Percentiles rank a stretch among this genome's conserved stretches.
phyloP scores from a whole-genome alignment of 2,888 invertebrate species.

The Ametastegia equiseti region DNA sequence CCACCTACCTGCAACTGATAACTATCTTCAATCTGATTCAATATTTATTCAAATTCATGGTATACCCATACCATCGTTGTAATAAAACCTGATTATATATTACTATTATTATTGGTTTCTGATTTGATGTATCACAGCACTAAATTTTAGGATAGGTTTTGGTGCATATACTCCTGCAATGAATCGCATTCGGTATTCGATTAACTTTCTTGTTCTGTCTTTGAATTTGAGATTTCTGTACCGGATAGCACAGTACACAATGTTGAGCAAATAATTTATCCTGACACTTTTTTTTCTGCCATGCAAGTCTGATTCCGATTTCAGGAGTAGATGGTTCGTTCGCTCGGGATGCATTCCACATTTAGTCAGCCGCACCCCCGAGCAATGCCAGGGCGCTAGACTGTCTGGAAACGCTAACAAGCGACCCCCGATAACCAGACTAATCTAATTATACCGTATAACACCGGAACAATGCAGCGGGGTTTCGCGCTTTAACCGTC shows the following conservation, averaged over 20 bases:
- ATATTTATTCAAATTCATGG: neutral
- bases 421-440: slow-evolving; percentile 45
- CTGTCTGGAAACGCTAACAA: slow-evolving; percentile 43
- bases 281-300: neutral
- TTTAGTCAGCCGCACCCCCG: neutral
- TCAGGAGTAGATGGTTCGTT: neutral
- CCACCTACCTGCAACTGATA: neutral
- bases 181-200: neutral
- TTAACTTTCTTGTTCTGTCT: too few relatives aligned
- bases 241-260: too few relatives aligned
- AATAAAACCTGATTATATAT: neutral
- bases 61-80: neutral
- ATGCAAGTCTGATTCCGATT: neutral
- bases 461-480: slow-evolving; percentile 43
- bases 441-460: slow-evolving; percentile 45
- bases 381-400: slow-evolving; percentile 32
- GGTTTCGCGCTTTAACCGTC: slow-evolving; percentile 41
- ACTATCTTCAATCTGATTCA: neutral
- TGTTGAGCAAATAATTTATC: neutral
- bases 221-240: too few relatives aligned
- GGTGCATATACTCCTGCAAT: neutral
- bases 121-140: neutral
- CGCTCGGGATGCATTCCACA: neutral
- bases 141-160: neutral
- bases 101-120: neutral